Conservation (phyloP, 2,797 vertebrate genomes). For the Trachurus trachurus region DNA sequence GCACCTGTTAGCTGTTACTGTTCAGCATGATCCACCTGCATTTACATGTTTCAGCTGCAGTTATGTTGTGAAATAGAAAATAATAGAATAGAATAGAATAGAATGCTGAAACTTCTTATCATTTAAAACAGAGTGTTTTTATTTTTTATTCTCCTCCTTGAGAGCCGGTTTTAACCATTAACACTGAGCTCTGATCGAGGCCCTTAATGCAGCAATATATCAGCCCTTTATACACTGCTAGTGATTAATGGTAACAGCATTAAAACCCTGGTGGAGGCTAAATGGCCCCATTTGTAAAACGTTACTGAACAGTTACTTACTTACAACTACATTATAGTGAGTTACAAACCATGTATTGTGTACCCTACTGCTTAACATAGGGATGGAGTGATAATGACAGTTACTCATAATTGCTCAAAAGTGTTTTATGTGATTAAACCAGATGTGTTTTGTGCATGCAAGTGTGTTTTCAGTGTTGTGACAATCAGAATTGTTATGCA, state of each 20-base stretch:
- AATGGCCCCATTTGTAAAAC: slow-evolving; percentile 34
- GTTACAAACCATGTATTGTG: background rate
- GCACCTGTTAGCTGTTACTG: background rate
- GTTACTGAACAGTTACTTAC: background rate
- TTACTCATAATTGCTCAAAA: background rate
- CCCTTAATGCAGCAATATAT: slow-evolving; percentile 37
- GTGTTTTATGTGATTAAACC: background rate
- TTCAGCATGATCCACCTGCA: background rate
- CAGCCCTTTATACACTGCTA: slow-evolving; percentile 41
- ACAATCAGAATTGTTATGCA: background rate
- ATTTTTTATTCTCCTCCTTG: slow-evolving; percentile 16
- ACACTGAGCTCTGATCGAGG: slow-evolving; percentile 44
- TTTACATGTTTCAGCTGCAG: background rate
- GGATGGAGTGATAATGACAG: background rate
- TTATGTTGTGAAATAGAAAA: background rate
- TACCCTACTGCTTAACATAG: background rate
- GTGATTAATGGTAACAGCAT: slow-evolving; percentile 36
- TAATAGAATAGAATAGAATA: background rate
- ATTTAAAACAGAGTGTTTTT: too few relatives aligned
- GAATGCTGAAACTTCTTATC: background rate
- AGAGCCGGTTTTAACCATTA: slow-evolving; percentile 52
- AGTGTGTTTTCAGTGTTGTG: background rate
- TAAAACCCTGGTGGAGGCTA: slow-evolving; percentile 26
- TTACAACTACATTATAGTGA: background rate
- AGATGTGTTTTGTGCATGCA: background rate